Conservation (phyloP, 1,140 invertebrate species). For the Drosophila ohnishii region DNA sequence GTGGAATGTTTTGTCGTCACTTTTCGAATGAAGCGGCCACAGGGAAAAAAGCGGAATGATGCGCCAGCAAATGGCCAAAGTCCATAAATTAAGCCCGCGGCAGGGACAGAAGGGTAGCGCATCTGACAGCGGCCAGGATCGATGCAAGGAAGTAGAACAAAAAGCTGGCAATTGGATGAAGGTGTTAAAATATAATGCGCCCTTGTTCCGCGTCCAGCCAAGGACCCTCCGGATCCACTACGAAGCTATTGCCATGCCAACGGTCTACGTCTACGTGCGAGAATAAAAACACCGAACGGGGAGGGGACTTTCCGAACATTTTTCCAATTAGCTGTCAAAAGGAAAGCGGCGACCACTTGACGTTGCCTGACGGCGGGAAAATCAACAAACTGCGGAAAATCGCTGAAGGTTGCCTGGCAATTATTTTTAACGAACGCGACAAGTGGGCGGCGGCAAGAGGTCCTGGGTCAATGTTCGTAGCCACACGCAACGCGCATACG, state of each 20-base stretch:
- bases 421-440: constrained; percentile 70
- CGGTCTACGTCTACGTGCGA: constrained; percentile 4
- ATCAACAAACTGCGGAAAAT: constrained; percentile 30
- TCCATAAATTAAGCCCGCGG: constrained; percentile 78
- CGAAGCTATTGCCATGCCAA: constrained; percentile 30
- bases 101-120: constrained; percentile 24
- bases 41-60: constrained; percentile 49
- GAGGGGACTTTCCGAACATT: constrained; percentile 44
- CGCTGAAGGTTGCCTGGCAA: constrained; percentile 50
- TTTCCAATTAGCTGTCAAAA: constrained; percentile 69
- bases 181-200: constrained; percentile 79
- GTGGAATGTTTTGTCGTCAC: constrained; percentile 83
- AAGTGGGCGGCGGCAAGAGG: constrained; percentile 1
- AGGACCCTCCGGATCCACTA: constrained; percentile 7
- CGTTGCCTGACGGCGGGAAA: constrained; percentile 17
- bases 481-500: constrained; percentile 57
- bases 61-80: constrained; percentile 73
- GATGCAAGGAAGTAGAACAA: constrained; percentile 63
- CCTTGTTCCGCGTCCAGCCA: constrained; percentile 47
- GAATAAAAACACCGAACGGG: constrained; percentile 24
- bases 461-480: constrained; percentile 65
- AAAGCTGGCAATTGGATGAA: constrained; percentile 80
- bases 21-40: constrained; percentile 55
- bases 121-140: constrained; percentile 71
- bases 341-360: constrained; percentile 32